phyloP scores from a whole-genome alignment of 2,888 invertebrate species.

The Plagiodera versicolora region DNA sequence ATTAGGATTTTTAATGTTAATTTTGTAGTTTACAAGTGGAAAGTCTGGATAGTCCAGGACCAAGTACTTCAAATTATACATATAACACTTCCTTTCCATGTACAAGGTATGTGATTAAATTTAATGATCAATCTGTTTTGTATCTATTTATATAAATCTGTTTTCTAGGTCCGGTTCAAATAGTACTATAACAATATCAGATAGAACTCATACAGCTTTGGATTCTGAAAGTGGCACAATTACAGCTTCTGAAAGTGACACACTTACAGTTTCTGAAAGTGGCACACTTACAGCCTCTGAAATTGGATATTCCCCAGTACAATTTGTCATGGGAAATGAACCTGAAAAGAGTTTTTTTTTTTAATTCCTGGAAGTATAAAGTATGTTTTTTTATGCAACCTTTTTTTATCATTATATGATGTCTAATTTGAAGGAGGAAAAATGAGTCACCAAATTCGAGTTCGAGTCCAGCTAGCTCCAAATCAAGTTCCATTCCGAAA shows the following conservation, averaged over 20 bases:
- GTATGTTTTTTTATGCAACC: neutral
- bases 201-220: too few species aligned
- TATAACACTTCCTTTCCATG: neutral
- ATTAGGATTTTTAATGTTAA: too few species aligned
- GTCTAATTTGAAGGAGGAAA: neutral
- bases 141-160: neutral
- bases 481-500: neutral
- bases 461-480: neutral
- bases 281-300: neutral
- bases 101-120: neutral
- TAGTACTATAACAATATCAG: neutral
- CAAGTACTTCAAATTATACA: neutral
- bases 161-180: neutral
- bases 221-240: too few species aligned
- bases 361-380: neutral
- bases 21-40: too few species aligned
- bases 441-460: neutral
- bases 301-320: neutral
- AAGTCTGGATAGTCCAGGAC: neutral
- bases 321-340: neutral
- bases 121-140: neutral
- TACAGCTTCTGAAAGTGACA: neutral
- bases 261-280: neutral
- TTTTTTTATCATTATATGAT: neutral
- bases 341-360: neutral